Evolutionary conservation across 1,140 invertebrate species (phyloP).

Genomic region (Diplogasteroides magnus): DNA sequence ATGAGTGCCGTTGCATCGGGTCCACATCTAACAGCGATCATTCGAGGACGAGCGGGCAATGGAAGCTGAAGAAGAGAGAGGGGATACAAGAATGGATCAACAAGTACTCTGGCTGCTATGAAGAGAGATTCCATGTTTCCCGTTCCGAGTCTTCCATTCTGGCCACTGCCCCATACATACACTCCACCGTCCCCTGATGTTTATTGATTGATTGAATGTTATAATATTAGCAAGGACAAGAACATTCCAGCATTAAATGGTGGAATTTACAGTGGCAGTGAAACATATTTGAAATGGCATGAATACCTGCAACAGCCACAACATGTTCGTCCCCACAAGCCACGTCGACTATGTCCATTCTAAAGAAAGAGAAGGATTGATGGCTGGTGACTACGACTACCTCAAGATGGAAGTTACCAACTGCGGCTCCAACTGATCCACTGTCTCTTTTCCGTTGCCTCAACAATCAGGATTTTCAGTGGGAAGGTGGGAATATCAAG

Average conservation of each 20-base stretch:
- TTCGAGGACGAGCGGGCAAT: slow-evolving; percentile 12
- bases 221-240: no score
- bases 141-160: slow-evolving; percentile 66
- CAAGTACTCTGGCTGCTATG: slow-evolving; percentile 32
- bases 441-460: slow-evolving; percentile 66
- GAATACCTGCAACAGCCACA: slow-evolving; percentile 64
- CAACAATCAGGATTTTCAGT: no score
- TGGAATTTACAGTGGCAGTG: no score
- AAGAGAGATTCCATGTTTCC: slow-evolving; percentile 63
- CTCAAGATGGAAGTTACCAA: slow-evolving; percentile 63
- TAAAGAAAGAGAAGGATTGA: slow-evolving; percentile 39
- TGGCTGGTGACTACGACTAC: slow-evolving; percentile 36
- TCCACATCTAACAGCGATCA: slow-evolving; percentile 64
- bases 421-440: slow-evolving; percentile 63
- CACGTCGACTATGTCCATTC: slow-evolving; percentile 65
- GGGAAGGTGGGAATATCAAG: no score
- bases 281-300: no score
- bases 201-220: no score
- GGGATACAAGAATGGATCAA: not conserved
- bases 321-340: slow-evolving; percentile 68
- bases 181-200: slow-evolving; percentile 64
- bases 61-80: slow-evolving; percentile 4
- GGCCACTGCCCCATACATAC: slow-evolving; percentile 68
- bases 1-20: slow-evolving; percentile 61
- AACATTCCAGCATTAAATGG: no score